Evolutionary conservation across 2,888 invertebrate species (phyloP), one percentile per base, ranked within the genome.

Genomic region (Achlya flavicornis): DNA sequence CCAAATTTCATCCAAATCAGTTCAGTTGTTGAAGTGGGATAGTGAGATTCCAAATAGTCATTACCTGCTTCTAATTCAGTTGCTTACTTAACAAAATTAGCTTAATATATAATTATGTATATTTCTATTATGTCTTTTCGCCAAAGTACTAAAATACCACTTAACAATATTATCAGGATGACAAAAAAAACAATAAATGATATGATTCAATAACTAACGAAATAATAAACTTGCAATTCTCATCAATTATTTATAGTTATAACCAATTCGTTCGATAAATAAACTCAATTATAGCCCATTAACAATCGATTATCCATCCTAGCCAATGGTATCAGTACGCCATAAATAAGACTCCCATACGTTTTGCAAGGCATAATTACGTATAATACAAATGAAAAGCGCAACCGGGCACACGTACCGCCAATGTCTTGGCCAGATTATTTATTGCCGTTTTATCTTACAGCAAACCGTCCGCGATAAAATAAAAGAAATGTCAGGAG

Each of bases 381-480:
- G 84, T 82, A 88, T 87, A 88, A 88, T 88, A 89, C 87, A 88
- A 88, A 89, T 88, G 88, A 86, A 89, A 89, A 89, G 86, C 88
- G 88, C 90, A 88, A 83, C 88, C 78, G 86, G 73, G 85, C 83
- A 86, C 89, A 89, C 88, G 88, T 87, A 87, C 83, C 80, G 79
- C 75, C 83, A 75, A 81, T 82, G 90, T 89, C 91, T 84, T 84
- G 79, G 77, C 82, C 65, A 77, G 83, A 90, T 91, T 91, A 92
- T 92, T 93, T 92, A 93, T 91, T 92, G 82, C 90, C 78, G 80
- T 84, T 92, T 92, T 92, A 92, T 92, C 90, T 91, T 82, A 84
- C 82, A 73, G 84, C 86, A 88, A 88, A 53, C 88, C 86, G 87
- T 87, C 84, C 80, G 86, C 83, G 90, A 91, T 92, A 90, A 92